Base-by-base conservation (phyloP, 2,797 vertebrate genomes). In the Fringilla coelebs region DNA sequence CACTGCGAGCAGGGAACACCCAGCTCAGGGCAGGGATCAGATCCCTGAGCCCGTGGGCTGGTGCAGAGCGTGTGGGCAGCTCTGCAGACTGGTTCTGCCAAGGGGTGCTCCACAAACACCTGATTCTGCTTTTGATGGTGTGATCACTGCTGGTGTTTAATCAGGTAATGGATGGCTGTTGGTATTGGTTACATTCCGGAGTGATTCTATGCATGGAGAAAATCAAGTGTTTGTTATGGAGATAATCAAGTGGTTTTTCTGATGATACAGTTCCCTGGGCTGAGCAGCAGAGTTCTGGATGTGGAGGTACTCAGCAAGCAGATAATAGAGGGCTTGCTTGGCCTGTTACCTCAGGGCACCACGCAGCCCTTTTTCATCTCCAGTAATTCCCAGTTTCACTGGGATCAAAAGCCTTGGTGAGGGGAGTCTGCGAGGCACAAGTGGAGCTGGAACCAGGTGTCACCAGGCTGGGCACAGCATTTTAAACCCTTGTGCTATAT, bases 211-310 rank as follows among this genome's bases (percentile, higher is more conserved):
- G 71, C 52, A 2, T n/a, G 8, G 6, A n/a, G 91, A 43, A 72
- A 78, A 89, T 61, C 10, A 77, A 72, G 60, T 84, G 80, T 90
- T 60, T 72, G 66, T 84, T 66, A 48, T 36, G 80, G 66, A 90
- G 73, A 78, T 66, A 66, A 72, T 62, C 46, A 78, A 58, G 80
- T 65, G 88, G 6, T n/a, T 81, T 82, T 60, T 29, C 7, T 11
- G 66, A 17, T 54, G 62, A 34, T 45, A 18, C 58, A 49, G 58
- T 20, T 78, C 71, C 66, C 77, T 49, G 66, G 58, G 2, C 6
- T 49, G 58, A 90, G 49, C 40, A 49, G 90, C 11, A 66, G 73
- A 28, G 76, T 32, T 61, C 18, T 43, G 83, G 52, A 65, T 75
- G 46, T 52, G 90, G 34, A 88, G 70, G 29, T 26, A 3, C 6